Conservation (phyloP, 2,797 vertebrate genomes). For the Chanos chanos region DNA sequence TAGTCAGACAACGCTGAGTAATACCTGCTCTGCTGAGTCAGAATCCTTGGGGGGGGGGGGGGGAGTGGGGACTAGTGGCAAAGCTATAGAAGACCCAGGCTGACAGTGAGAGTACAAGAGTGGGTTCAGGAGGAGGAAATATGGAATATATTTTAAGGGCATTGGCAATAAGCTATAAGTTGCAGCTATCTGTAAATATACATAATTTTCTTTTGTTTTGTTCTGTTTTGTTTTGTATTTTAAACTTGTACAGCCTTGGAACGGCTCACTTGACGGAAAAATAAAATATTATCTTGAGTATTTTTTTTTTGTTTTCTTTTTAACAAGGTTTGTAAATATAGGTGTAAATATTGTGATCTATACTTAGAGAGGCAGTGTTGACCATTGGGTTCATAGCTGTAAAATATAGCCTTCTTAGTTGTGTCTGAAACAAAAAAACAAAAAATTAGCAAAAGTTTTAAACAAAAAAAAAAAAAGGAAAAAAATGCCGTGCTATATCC, state of each 20-base stretch:
- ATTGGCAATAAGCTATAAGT: constrained; percentile 97
- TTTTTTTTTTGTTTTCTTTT: constrained; percentile 52
- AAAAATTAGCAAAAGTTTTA: constrained; percentile 57
- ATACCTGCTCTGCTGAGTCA: constrained; percentile 7
- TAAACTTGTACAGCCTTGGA: constrained; percentile 73
- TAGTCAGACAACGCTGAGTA: constrained; percentile 34
- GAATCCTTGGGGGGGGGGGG: constrained; percentile 10
- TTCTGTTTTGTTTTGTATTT: constrained; percentile 65
- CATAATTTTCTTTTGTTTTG: constrained; percentile 49
- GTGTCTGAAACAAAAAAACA: constrained; percentile 66
- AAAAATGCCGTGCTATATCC: constrained; percentile 50
- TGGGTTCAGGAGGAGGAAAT: constrained; percentile 17
- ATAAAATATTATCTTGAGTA: constrained; percentile 47
- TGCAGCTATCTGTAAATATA: constrained; percentile 88
- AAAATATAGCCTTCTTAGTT: constrained; percentile 85
- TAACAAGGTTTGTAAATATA: constrained; percentile 80
- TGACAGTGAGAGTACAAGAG: constrained; percentile 7
- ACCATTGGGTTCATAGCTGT: constrained; percentile 88
- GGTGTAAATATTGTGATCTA: constrained; percentile 85
- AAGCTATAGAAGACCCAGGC: constrained; percentile 43
- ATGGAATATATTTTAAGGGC: constrained; percentile 77
- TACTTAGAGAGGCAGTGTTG: constrained; percentile 79
- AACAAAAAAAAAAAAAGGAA: constrained; percentile 52
- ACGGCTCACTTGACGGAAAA: constrained; percentile 71
- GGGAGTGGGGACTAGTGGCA: not conserved